These are phyloP conservation scores for Dynastes maya DNA, from an alignment of 2,888 invertebrate genomes.

Conservation along the genomic window DNA sequence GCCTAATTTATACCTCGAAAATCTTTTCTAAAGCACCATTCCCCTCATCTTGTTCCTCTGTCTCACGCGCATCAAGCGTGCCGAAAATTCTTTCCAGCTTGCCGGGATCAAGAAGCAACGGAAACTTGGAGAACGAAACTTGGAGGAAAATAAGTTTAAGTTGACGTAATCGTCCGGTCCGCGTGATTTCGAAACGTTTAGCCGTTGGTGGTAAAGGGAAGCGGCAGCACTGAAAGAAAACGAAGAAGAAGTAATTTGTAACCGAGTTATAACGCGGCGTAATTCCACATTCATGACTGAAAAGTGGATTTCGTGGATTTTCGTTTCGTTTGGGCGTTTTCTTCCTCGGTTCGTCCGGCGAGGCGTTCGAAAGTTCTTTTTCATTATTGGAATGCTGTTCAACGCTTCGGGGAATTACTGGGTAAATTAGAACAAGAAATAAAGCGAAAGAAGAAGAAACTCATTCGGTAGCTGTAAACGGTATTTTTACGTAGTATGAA, in stretches of 20 bases:
- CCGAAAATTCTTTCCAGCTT: not conserved
- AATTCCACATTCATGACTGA: conserved; percentile 44
- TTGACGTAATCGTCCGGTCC: conserved; percentile 28
- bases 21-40: conserved; percentile 1
- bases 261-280: conserved; percentile 42
- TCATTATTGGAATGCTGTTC: conserved; percentile 36
- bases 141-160: conserved; percentile 28
- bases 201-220: not conserved
- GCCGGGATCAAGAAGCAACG: conserved; percentile 1
- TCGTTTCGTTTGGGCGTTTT: conserved; percentile 20
- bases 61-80: not conserved
- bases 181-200: conserved; percentile 39
- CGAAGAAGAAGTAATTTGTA: conserved; percentile 34
- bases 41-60: not conserved
- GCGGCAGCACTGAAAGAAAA: not conserved
- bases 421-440: not conserved
- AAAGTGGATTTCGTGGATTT: conserved; percentile 45
- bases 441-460: conserved; percentile 1
- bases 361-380: conserved; percentile 32
- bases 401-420: conserved; percentile 33
- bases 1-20: conserved; percentile 38
- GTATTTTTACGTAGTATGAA: conserved; percentile 24
- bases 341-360: not conserved
- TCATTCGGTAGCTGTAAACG: conserved; percentile 2
- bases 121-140: not conserved